Base-by-base conservation (phyloP, 2,888 invertebrate species). In the Volucella bombylans region DNA sequence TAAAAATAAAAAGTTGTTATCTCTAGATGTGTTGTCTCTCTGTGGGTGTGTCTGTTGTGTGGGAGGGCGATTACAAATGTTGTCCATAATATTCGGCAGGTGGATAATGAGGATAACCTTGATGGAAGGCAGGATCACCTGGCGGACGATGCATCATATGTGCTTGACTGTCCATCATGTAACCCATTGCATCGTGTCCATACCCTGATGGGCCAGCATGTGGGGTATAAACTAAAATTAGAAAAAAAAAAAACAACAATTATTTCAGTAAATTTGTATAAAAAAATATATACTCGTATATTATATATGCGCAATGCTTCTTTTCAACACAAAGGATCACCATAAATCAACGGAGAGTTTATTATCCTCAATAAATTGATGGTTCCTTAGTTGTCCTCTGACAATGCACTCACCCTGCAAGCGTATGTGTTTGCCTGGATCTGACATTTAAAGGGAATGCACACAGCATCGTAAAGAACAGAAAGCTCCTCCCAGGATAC, bases 71-170 rank as follows among this genome's bases (percentile, higher is more conserved):
- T 94, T 95, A 97, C 95, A 97, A 96, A 94, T 97, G 97, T 93
- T 97, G 97, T 89, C 97, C 97, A 93, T 97, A 97, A 94, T 97
- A 97, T 93, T 97, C 97, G 89, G 96, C 96, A 90, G 97, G 95
- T 92, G 96, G 97, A 94, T 97, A 97, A 91, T 96, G 95, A 90
- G 94, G 94, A 94, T 97, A 97, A 92, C 97, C 97, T 93, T 97
- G 97, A 94, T 97, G 97, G 95, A 97, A 97, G 93, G 96, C 95
- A 82, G 97, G 96, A 94, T 97, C 97, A 89, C 96, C 96, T 88
- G 97, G 97, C 91, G 97, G 96, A 94, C 97, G 96, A 94, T 97
- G 97, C 96, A 97, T 97, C 97, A 97, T 97, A 93, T 97, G 97
- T 90, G 95, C 94, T 93, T 97, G 97, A 90, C 97, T 97, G 93